These are phyloP conservation scores for Pterophyllum scalare DNA, from an alignment of 2,113 vertebrate genomes.

Conservation along the genomic window DNA sequence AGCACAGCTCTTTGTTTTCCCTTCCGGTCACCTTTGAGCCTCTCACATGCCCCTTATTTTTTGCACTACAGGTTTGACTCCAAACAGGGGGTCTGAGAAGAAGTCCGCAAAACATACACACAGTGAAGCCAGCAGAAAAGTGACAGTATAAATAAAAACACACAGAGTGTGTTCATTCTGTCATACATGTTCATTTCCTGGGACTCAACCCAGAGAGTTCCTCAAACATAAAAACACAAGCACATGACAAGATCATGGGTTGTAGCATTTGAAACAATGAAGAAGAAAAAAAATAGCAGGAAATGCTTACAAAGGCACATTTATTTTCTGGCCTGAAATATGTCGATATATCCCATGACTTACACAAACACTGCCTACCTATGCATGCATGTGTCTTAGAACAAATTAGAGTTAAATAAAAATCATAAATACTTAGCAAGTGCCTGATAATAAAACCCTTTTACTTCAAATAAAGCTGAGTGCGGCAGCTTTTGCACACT, in stretches of 20 bases:
- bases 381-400: not conserved
- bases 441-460: not conserved
- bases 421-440: not conserved
- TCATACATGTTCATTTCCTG: constrained; percentile 5
- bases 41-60: constrained; percentile 3
- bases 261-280: constrained; percentile 15
- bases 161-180: not conserved
- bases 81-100: constrained; percentile 7
- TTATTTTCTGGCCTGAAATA: constrained; percentile 18
- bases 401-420: not conserved
- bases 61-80: constrained; percentile 21
- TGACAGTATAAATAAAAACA: constrained; percentile 26
- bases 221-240: constrained; percentile 48
- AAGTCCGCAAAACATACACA: constrained; percentile 16
- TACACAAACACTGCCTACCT: not conserved
- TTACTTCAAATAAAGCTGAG: not conserved
- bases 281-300: not conserved
- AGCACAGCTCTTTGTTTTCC: not conserved
- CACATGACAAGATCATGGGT: constrained; percentile 52
- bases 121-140: constrained; percentile 24
- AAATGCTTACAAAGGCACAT: constrained; percentile 42
- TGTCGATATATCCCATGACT: not conserved
- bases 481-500: not conserved
- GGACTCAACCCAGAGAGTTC: constrained; percentile 36
- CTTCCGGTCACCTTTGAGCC: not conserved